Base-by-base conservation (phyloP, 2,888 invertebrate species). In the Tachina fera region DNA sequence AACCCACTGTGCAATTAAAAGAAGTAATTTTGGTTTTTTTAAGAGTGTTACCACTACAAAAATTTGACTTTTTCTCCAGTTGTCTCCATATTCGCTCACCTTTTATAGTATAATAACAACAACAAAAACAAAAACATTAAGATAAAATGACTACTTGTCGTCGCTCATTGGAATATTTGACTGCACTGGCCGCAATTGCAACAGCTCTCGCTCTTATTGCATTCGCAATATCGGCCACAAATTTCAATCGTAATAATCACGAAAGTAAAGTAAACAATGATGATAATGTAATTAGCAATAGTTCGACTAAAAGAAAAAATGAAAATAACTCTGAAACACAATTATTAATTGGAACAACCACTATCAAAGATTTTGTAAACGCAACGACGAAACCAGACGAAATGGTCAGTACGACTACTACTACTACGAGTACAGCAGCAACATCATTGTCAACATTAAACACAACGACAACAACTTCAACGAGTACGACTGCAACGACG, bases 181-280 rank as follows among this genome's bases (percentile, higher is more conserved):
- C 77, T 53, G 88, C 88, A 83, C 80, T 87, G 63, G 87, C 83
- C 14, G 86, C 87, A 74, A 86, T 88, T 81, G 83, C 83, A 19
- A 87, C 89, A 78, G 89, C 90, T 79, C 84, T 87, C 76, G 90
- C 87, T 71, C 88, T 91, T 41, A 90, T 91, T 87, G 88, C 88
- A 67, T 89, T 89, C 81, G 91, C 89, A 85, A 90, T 91, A 87
- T 88, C 87, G 83, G 88, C 88, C 76, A 86, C 86, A 53, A 79
- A 86, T 75, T 16, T 71, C 39, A 86, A 79, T 68, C 83, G 79
- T 51, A 72, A 60, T 60, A 72, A 56, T 53, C 81, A 53, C 53
- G 77, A 61, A 74, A 67, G 82, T 63, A 80, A 83, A 79, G 77
- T 76, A 79, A 83, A 68, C 78, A 74, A 75, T 70, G 56, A 75